Base-by-base conservation (phyloP, 2,113 vertebrate genomes). In the western clawed frog (Xenopus tropicalis) region DNA sequence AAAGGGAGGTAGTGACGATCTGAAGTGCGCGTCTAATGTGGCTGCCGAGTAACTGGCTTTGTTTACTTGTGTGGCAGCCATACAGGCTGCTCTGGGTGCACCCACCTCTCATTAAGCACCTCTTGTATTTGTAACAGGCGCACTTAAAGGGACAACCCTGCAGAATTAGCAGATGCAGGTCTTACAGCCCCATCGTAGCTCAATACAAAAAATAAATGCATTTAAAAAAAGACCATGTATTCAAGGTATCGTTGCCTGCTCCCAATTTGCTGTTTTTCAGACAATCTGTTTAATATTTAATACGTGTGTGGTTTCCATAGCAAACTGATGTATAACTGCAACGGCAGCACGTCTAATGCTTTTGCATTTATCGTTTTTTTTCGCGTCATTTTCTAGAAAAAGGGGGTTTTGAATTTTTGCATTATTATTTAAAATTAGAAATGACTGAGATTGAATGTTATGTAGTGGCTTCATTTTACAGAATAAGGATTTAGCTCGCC, bases 171-270 rank as follows among this genome's bases (percentile, higher is more conserved):
- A 14, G 56, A 74, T 37, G 52, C 61, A 22, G 72, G 42, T 67
- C 23, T 62, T 24, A 42, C 6, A 54, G 52, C 52, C 88, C 88
- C 88, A 88, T 88, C 89, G 87, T 78, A 83, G 85, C 87, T 22
- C 6, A 22, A 29, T 29, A 29, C 25, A 29, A 29, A 3, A 86
- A 66, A 42, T 23, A 66, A 21, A 66, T 48, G 1, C 23, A 8
- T 54, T 17, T 8, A 8, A 54, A 54, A 10, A 84, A 84, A 83
- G 86, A 85, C 83, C 89, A 86, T 86, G 79, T 82, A n/a, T 73
- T 70, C 78, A 70, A 83, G 82, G 84, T 85, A 83, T 81, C 82
- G 83, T 76, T 61, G 69, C 82, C 85, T 86, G 80, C 77, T 69
- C 79, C 83, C 87, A 80, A 88, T 88, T 82, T 85, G 81, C 82